These are phyloP conservation scores for Limnephilus rhombicus DNA, from an alignment of 2,888 invertebrate species.

Conservation along the genomic window DNA sequence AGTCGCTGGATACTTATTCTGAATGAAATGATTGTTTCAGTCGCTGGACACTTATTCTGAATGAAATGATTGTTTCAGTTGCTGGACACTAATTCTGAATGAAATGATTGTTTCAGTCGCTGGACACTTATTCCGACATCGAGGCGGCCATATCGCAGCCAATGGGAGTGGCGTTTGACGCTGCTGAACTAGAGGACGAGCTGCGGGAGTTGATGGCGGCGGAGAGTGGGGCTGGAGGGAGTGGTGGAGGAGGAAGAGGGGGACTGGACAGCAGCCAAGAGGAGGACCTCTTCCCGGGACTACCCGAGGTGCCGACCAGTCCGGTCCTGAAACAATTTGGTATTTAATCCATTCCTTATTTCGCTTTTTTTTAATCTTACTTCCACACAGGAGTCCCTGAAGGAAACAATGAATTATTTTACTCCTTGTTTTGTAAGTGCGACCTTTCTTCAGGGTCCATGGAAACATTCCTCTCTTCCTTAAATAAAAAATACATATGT, in stretches of 20 bases:
- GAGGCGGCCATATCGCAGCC: constrained; percentile 61
- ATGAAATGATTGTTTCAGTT: background rate
- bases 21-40: constrained; percentile 30
- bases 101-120: constrained; percentile 31
- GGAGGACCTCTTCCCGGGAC: constrained; percentile 32
- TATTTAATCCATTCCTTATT: background rate
- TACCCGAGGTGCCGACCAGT: constrained; percentile 38
- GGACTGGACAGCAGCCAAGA: background rate
- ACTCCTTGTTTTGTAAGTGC: background rate
- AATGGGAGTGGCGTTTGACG: constrained; percentile 51
- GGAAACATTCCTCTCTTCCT: no score
- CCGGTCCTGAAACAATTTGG: background rate
- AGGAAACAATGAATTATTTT: background rate
- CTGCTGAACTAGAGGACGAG: constrained; percentile 59
- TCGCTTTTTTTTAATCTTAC: background rate
- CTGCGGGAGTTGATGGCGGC: constrained; percentile 50
- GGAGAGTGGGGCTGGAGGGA: constrained; percentile 5
- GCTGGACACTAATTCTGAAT: no score
- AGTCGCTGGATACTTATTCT: background rate
- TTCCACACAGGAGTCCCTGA: no score
- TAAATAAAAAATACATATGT: no score
- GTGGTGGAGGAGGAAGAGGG: constrained; percentile 10
- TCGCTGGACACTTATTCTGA: constrained; percentile 55
- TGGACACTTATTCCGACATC: constrained; percentile 61
- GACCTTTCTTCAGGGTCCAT: background rate